These are phyloP conservation scores for Oncorhynchus keta DNA, from an alignment of 2,113 vertebrate genomes.

Conservation along the genomic window DNA sequence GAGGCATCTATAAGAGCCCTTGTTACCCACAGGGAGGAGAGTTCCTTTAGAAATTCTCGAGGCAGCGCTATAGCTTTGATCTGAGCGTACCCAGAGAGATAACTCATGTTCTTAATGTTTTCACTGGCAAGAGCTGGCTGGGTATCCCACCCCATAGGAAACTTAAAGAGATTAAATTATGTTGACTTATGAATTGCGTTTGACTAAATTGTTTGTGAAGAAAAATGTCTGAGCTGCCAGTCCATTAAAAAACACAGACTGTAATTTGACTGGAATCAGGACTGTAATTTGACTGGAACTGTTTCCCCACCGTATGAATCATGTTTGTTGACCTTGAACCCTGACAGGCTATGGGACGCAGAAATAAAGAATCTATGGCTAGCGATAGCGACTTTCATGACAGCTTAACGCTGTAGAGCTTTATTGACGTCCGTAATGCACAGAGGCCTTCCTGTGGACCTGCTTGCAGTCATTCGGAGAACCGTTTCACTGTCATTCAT, in stretches of 20 bases:
- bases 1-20: neutral
- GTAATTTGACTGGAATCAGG: constrained; percentile 28
- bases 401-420: constrained; percentile 15
- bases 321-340: constrained; percentile 24
- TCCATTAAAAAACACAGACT: neutral
- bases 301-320: constrained; percentile 27
- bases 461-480: too few relatives aligned
- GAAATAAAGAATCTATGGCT: constrained; percentile 28
- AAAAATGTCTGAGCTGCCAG: constrained; percentile 17
- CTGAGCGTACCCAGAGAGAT: constrained; percentile 25
- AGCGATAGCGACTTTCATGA: neutral
- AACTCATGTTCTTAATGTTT: constrained; percentile 23
- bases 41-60: neutral
- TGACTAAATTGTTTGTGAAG: constrained; percentile 23
- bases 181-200: constrained; percentile 41
- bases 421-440: neutral
- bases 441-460: neutral
- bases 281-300: constrained; percentile 12
- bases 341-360: constrained; percentile 5
- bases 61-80: constrained; percentile 35
- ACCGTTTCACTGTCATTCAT: too few relatives aligned
- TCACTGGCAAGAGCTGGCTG: neutral
- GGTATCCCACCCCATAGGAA: neutral
- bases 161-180: constrained; percentile 35
- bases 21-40: constrained; percentile 2